phyloP scores from a whole-genome alignment of 1,140 invertebrate species.

The Drosophila ogumai region DNA sequence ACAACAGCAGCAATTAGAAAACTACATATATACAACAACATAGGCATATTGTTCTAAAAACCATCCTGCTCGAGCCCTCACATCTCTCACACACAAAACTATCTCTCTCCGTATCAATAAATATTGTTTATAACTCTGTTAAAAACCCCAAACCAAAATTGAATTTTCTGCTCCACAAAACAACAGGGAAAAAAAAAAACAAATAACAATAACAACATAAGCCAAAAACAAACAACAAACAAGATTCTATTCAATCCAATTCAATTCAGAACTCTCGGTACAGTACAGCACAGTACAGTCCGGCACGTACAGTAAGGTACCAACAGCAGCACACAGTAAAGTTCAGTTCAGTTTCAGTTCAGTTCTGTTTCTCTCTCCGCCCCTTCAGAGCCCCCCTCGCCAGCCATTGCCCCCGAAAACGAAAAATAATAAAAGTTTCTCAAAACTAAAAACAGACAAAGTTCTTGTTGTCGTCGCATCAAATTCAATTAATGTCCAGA shows the following conservation, averaged over 20 bases:
- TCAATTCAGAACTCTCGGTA: constrained; percentile 21
- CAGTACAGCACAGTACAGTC: constrained; percentile 26
- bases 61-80: constrained; percentile 82
- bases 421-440: constrained; percentile 56
- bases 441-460: constrained; percentile 56
- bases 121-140: constrained; percentile 53
- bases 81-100: constrained; percentile 56
- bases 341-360: constrained; percentile 25
- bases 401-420: constrained; percentile 57
- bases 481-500: constrained; percentile 76
- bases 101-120: constrained; percentile 48
- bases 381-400: constrained; percentile 43
- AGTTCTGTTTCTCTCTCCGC: constrained; percentile 24
- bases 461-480: constrained; percentile 74
- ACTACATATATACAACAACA: constrained; percentile 17
- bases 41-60: constrained; percentile 66
- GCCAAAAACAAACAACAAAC: constrained; percentile 29
- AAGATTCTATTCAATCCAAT: constrained; percentile 34
- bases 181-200: constrained; percentile 31
- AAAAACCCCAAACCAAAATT: constrained; percentile 49
- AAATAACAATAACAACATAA: constrained; percentile 30
- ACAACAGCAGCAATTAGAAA: constrained; percentile 48
- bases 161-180: constrained; percentile 51
- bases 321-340: constrained; percentile 21
- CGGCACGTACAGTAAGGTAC: constrained; percentile 10